These are phyloP conservation scores for Brachionus rotundiformis DNA, from an alignment of 1,140 invertebrate genomes.

Conservation along the genomic window DNA sequence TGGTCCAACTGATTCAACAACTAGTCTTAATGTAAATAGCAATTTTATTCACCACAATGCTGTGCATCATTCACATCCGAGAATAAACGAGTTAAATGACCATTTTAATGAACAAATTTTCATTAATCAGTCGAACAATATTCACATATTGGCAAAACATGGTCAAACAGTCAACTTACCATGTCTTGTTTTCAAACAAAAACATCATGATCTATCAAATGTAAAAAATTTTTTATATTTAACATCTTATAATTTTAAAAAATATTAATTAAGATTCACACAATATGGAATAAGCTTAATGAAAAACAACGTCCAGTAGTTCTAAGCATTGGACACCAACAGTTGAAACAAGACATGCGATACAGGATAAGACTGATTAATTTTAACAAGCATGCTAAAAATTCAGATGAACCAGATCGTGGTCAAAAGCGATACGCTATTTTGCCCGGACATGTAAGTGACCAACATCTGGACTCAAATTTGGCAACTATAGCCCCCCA, in stretches of 20 bases:
- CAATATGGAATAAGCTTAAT: constrained; percentile 44
- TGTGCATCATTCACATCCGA: not conserved
- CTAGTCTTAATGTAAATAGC: constrained; percentile 43
- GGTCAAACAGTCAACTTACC: constrained; percentile 49
- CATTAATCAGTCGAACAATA: constrained; percentile 49
- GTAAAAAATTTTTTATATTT: not conserved
- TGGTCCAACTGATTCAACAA: not conserved
- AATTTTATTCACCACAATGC: constrained; percentile 48
- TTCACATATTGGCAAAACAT: constrained; percentile 43
- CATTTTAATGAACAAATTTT: constrained; percentile 48
- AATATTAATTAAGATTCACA: not conserved
- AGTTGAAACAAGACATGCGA: constrained; percentile 49
- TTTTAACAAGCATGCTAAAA: constrained; percentile 20
- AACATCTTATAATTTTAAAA: not conserved
- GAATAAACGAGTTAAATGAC: not conserved
- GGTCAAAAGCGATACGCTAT: not conserved
- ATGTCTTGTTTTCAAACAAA: constrained; percentile 37
- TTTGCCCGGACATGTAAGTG: not conserved
- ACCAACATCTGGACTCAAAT: not conserved
- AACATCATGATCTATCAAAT: constrained; percentile 36
- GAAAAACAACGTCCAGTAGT: constrained; percentile 47
- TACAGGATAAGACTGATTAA: constrained; percentile 33
- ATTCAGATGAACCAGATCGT: not conserved
- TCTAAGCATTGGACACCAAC: constrained; percentile 22
- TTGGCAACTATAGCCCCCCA: not conserved